Conservation (phyloP, 2,797 vertebrate genomes). For the Hyperoplus immaculatus region DNA sequence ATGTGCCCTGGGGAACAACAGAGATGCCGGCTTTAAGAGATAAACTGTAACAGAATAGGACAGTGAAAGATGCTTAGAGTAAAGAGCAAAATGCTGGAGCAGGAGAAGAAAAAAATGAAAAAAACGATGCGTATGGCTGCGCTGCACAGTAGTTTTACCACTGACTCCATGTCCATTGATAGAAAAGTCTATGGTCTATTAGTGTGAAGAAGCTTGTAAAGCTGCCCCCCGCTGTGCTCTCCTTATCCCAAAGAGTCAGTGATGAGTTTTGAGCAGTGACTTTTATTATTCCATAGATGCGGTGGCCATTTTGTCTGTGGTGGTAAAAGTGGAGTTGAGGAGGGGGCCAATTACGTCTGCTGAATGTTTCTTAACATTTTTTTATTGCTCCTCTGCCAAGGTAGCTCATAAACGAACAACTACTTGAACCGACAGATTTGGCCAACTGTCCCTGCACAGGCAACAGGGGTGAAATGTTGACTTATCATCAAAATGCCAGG, state of each 20-base stretch:
- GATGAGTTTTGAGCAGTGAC: constrained; percentile 53
- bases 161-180: constrained; percentile 56
- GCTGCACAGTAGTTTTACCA: constrained; percentile 32
- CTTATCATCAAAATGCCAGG: constrained; percentile 67
- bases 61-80: not conserved
- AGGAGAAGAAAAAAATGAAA: constrained; percentile 5
- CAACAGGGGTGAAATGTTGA: constrained; percentile 54
- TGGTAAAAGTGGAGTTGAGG: constrained; percentile 40
- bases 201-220: constrained; percentile 74
- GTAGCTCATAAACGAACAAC: constrained; percentile 73
- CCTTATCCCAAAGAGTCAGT: constrained; percentile 47
- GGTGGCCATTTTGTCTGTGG: constrained; percentile 45
- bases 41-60: constrained; percentile 2
- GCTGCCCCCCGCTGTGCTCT: constrained; percentile 45
- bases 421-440: constrained; percentile 65
- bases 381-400: constrained; percentile 68
- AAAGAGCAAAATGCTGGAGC: not conserved
- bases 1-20: constrained; percentile 12
- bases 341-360: constrained; percentile 59
- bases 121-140: constrained; percentile 37
- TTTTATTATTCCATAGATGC: constrained; percentile 66
- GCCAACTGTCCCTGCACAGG: constrained; percentile 39
- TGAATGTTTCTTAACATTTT: constrained; percentile 66
- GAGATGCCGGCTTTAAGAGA: constrained; percentile 7
- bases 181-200: constrained; percentile 31